Evolutionary conservation across 2,888 invertebrate species (phyloP), one percentile per base, ranked within the genome.

Genomic region (Neria commutata): DNA sequence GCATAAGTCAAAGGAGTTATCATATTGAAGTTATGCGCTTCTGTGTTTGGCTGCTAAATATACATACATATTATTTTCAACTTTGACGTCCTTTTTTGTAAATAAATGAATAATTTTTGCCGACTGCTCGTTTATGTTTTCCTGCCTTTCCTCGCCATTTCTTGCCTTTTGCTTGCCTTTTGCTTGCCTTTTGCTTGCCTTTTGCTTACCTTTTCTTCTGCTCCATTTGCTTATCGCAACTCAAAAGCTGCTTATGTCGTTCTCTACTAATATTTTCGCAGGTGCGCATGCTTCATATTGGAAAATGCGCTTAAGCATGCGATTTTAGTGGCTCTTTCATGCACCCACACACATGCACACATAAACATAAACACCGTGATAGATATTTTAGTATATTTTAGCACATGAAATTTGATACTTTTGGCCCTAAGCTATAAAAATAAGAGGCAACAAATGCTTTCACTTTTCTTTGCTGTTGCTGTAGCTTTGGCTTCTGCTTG

Each of bases 331-430:
- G 11, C 21, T 1, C 34, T 37, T 55, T 61, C 60, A 62, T 50
- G 56, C 50, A 26, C 40, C 26, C 40, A 47, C 49, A n/a, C n/a
- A n/a, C n/a, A n/a, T n/a, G n/a, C n/a, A n/a, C n/a, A n/a, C n/a
- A n/a, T n/a, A n/a, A n/a, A n/a, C n/a, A n/a, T n/a, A n/a, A n/a
- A n/a, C n/a, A n/a, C n/a, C n/a, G n/a, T n/a, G n/a, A n/a, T n/a
- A n/a, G n/a, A 37, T 42, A 45, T 33, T 21, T 51, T 3, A 49
- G 25, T 55, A 51, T 37, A 51, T 52, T 53, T 53, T 40, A 23
- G 14, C 25, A 26, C 49, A 26, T 63, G 75, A 72, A 72, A 74
- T 66, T 64, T 58, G 63, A 73, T 73, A 61, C 14, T 48, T 16
- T 33, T 8, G 34, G 48, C n/a, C 23, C 21, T 21, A 46, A 40